These are phyloP conservation scores for Calidris pygmaea DNA, from an alignment of 2,113 vertebrate genomes.

Conservation along the genomic window DNA sequence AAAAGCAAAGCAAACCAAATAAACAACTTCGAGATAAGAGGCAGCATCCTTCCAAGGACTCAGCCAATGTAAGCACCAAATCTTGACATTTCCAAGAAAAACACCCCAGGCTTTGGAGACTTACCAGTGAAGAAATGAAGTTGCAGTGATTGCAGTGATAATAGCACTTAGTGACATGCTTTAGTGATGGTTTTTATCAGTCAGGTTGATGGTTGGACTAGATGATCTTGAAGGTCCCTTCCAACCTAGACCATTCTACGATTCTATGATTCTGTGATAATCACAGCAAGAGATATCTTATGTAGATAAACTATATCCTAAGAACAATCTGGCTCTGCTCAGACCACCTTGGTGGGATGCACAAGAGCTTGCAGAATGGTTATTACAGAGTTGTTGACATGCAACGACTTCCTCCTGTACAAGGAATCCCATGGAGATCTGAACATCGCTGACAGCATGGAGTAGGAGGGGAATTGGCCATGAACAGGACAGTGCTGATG, in stretches of 20 bases:
- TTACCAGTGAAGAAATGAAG: not conserved
- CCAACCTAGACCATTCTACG: too few species aligned
- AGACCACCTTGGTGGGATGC: too few species aligned
- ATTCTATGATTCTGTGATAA: not conserved
- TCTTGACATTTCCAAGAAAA: not conserved
- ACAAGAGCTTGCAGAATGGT: not conserved
- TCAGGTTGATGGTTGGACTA: too few species aligned
- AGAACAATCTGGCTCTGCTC: not conserved
- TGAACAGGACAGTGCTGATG: not conserved
- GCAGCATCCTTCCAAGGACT: not conserved
- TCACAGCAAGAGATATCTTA: not conserved
- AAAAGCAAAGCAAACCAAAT: not conserved
- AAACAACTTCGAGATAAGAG: not conserved
- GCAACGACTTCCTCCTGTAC: not conserved
- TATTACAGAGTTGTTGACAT: not conserved
- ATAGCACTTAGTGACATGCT: not conserved
- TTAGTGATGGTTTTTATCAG: too few species aligned
- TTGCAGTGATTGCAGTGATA: not conserved
- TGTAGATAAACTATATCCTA: not conserved
- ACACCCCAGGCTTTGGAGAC: not conserved
- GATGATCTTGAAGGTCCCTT: too few species aligned
- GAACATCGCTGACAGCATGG: not conserved
- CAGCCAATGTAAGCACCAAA: not conserved
- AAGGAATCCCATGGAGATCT: not conserved
- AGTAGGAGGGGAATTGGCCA: not conserved